Conservation (phyloP, 2,888 invertebrate species). For the Epinotia brunnichana region DNA sequence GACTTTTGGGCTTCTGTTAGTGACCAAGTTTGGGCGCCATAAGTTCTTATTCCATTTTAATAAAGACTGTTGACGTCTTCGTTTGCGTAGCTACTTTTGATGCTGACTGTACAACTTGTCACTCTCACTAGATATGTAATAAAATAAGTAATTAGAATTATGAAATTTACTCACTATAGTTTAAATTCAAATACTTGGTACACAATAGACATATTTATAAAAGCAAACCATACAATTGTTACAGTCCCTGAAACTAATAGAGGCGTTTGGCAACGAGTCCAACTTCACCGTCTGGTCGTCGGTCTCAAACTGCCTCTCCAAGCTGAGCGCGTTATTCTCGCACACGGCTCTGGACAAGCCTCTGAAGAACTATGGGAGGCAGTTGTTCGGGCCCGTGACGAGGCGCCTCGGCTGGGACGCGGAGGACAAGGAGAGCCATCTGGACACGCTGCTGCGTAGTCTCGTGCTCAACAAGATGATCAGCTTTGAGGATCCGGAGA, state of each 20-base stretch:
- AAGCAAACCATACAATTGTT: slow-evolving; percentile 46
- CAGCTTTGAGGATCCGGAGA: slow-evolving; percentile 90
- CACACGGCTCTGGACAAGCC: slow-evolving; percentile 90
- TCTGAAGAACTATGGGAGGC: slow-evolving; percentile 89
- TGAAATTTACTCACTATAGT: too few species aligned
- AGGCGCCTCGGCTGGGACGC: slow-evolving; percentile 93
- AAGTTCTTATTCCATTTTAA: too few species aligned
- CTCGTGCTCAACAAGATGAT: slow-evolving; percentile 93
- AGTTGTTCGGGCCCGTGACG: slow-evolving; percentile 88
- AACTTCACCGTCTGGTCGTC: slow-evolving; percentile 98
- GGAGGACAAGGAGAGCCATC: slow-evolving; percentile 91
- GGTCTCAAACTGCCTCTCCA: slow-evolving; percentile 90
- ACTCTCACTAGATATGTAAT: too few species aligned
- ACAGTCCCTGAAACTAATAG: slow-evolving; percentile 89
- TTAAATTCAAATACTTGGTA: too few species aligned
- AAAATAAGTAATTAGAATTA: too few species aligned
- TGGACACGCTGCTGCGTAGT: slow-evolving; percentile 93
- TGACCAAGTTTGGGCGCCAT: too few species aligned
- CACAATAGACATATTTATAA: too few species aligned
- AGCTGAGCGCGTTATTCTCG: slow-evolving; percentile 89
- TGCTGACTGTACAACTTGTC: too few species aligned
- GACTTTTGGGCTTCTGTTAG: too few species aligned
- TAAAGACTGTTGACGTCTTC: too few species aligned
- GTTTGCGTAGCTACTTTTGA: too few species aligned
- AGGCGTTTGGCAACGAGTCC: slow-evolving; percentile 92